Conservation (phyloP, 2,888 invertebrate species). For the Sinhomidia bicolor region DNA sequence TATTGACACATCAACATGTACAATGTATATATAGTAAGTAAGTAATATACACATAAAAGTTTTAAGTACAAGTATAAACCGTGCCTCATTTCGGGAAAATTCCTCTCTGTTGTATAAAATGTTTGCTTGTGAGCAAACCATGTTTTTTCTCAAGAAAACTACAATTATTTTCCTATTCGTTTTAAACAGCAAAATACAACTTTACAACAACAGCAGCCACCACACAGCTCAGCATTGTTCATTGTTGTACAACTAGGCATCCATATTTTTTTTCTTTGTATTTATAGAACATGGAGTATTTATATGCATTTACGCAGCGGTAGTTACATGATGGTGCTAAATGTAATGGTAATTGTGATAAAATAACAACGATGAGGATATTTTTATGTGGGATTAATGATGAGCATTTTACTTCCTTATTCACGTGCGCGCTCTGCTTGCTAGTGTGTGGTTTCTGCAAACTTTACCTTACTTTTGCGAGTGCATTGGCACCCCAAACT, state of each 20-base stretch:
- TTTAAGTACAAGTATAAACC: background rate
- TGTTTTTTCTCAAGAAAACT: constrained; percentile 19
- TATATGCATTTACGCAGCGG: background rate
- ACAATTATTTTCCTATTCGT: background rate
- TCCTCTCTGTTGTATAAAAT: background rate
- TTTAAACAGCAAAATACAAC: background rate
- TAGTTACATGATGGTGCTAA: background rate
- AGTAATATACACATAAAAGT: background rate
- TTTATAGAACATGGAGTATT: background rate
- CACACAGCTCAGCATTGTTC: no score
- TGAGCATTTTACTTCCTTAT: constrained; percentile 27
- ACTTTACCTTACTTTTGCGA: background rate
- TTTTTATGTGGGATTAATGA: constrained; percentile 32
- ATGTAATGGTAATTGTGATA: background rate
- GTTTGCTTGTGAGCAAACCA: background rate
- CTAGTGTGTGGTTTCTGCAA: background rate
- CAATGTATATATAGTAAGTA: background rate
- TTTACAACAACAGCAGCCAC: no score
- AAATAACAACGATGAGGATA: background rate
- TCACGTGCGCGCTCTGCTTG: no score
- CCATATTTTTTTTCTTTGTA: background rate
- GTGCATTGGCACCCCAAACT: constrained; percentile 22
- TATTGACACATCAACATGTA: background rate
- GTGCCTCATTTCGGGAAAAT: background rate
- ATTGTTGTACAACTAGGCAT: background rate